phyloP scores from a whole-genome alignment of 2,888 invertebrate species.

The Incurvaria masculella region DNA sequence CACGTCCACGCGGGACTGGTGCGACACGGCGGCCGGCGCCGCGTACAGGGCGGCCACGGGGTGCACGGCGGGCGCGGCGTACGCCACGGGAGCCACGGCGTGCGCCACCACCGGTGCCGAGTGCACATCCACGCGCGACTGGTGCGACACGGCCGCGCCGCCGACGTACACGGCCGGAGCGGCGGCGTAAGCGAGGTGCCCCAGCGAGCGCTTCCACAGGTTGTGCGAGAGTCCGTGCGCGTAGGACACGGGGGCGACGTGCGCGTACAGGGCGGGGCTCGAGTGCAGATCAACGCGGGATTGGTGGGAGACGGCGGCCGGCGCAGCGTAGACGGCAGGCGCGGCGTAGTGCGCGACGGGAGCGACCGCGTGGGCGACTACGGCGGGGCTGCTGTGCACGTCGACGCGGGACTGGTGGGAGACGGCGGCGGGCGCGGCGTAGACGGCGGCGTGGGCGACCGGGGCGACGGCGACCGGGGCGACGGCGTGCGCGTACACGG shows the following conservation, averaged over 20 bases:
- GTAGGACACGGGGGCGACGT: conserved; percentile 16
- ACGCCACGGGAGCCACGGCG: conserved; percentile 4
- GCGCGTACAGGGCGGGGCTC: not conserved
- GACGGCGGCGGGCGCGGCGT: conserved; percentile 23
- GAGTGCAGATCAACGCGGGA: conserved; percentile 33
- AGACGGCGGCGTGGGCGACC: conserved; percentile 12
- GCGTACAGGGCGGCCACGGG: conserved; percentile 18
- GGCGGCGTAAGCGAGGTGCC: conserved; percentile 22
- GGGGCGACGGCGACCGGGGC: conserved; percentile 24
- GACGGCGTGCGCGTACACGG: conserved; percentile 24
- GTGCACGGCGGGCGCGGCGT: conserved; percentile 7
- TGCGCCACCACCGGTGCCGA: conserved; percentile 28
- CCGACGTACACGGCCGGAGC: conserved; percentile 24
- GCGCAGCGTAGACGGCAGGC: conserved; percentile 19
- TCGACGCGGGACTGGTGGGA: conserved; percentile 40
- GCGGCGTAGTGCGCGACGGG: not conserved
- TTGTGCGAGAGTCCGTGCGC: conserved; percentile 23
- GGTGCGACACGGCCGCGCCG: conserved; percentile 49
- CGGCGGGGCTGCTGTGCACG: conserved; percentile 30
- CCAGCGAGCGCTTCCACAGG: conserved; percentile 29
- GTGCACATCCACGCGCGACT: conserved; percentile 43
- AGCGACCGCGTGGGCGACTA: conserved; percentile 29
- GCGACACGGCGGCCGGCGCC: conserved; percentile 29
- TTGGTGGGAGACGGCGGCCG: conserved; percentile 30
- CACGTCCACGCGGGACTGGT: conserved; percentile 32